Evolutionary conservation across 2,113 vertebrate genomes (phyloP).

Genomic region (Scatophagus argus): DNA sequence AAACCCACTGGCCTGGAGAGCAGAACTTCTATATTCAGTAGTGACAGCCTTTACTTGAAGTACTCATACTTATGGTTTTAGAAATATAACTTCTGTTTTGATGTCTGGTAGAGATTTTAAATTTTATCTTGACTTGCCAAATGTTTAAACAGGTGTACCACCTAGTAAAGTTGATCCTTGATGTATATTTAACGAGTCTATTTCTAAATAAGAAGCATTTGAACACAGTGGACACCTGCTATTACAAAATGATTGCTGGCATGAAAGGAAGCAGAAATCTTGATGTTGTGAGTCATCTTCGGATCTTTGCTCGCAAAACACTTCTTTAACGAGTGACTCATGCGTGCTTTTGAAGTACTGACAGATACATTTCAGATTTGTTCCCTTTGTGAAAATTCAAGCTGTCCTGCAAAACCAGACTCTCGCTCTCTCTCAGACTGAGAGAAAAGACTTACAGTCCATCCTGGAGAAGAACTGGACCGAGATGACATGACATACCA

Average conservation of each 20-base stretch:
- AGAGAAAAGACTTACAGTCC: neutral
- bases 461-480: constrained; percentile 24
- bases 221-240: constrained; percentile 33
- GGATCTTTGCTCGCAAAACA: constrained; percentile 19
- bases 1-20: neutral
- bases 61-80: too few relatives aligned
- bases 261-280: constrained; percentile 39
- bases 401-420: neutral
- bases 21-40: neutral
- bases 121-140: neutral
- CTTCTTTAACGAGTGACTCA: constrained; percentile 34
- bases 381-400: neutral
- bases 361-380: constrained; percentile 20
- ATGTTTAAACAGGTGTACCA: constrained; percentile 3
- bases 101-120: neutral
- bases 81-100: constrained; percentile 4
- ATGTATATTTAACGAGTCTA: constrained; percentile 32
- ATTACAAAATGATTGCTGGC: constrained; percentile 27
- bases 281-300: constrained; percentile 35
- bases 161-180: constrained; percentile 8
- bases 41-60: neutral
- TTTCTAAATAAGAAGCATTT: constrained; percentile 21
- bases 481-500: constrained; percentile 41
- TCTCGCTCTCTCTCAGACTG: neutral
- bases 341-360: constrained; percentile 31